phyloP scores from a whole-genome alignment of 1,140 invertebrate genomes.

The Notospermus geniculatus region DNA sequence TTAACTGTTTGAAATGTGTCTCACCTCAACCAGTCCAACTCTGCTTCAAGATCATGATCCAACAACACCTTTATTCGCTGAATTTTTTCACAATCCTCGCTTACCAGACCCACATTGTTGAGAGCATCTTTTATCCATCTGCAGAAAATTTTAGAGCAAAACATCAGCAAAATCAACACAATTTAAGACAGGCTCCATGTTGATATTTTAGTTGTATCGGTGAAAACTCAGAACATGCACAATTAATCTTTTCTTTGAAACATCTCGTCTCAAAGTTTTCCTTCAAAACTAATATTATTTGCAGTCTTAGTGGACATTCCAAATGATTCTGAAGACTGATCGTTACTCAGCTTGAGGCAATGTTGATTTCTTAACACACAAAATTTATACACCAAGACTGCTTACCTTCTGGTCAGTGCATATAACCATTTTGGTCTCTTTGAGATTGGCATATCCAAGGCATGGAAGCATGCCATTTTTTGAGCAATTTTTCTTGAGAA shows the following conservation, averaged over 20 bases:
- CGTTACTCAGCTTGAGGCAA: neutral
- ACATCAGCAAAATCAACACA: neutral
- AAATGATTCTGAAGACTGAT: too few species aligned
- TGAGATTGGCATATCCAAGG: conserved; percentile 86
- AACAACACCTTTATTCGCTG: too few species aligned
- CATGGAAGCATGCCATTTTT: conserved; percentile 88
- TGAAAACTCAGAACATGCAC: too few species aligned
- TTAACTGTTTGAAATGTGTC: too few species aligned
- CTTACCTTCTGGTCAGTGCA: conserved; percentile 70
- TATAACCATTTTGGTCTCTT: conserved; percentile 93
- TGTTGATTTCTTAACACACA: conserved; percentile 28
- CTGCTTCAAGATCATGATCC: too few species aligned
- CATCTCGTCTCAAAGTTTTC: too few species aligned
- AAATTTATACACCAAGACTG: conserved; percentile 12
- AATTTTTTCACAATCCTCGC: neutral
- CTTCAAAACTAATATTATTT: too few species aligned
- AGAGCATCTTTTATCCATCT: neutral
- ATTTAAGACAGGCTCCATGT: too few species aligned
- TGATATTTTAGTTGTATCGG: too few species aligned
- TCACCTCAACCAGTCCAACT: too few species aligned
- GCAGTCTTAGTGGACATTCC: too few species aligned
- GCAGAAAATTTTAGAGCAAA: neutral
- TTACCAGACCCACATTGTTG: neutral
- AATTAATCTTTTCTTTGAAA: too few species aligned
- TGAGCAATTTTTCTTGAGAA: conserved; percentile 81